phyloP scores from a whole-genome alignment of 2,888 invertebrate species.

The Argyresthia goedartella region DNA sequence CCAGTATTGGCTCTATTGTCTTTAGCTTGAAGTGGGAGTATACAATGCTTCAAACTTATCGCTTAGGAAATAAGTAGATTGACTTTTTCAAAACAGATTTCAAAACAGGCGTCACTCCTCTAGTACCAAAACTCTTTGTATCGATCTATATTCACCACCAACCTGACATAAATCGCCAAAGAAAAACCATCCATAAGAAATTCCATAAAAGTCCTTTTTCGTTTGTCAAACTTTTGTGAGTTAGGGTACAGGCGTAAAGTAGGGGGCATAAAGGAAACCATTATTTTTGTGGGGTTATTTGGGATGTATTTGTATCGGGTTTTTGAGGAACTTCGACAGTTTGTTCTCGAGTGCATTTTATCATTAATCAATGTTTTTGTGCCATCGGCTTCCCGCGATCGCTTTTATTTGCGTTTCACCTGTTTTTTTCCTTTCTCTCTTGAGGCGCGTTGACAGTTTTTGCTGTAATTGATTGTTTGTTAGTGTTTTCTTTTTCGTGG shows the following conservation, averaged over 20 bases:
- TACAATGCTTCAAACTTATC: too few relatives aligned
- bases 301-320: constrained; percentile 63
- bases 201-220: too few relatives aligned
- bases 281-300: constrained; percentile 65
- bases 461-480: constrained; percentile 60
- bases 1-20: too few relatives aligned
- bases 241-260: constrained; percentile 22
- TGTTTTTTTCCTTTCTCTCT: constrained; percentile 30
- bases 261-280: constrained; percentile 54
- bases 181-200: too few relatives aligned
- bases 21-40: too few relatives aligned
- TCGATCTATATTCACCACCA: too few relatives aligned
- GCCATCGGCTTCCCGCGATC: constrained; percentile 22
- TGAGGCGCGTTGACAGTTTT: constrained; percentile 49
- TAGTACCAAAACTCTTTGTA: too few relatives aligned
- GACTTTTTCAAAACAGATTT: too few relatives aligned
- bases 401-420: constrained; percentile 61
- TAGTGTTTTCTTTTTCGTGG: constrained; percentile 15
- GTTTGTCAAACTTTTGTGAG: constrained; percentile 7
- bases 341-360: constrained; percentile 70
- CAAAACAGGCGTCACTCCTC: too few relatives aligned
- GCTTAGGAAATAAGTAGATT: too few relatives aligned
- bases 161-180: too few relatives aligned
- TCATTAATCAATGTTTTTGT: constrained; percentile 69
- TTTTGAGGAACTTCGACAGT: constrained; percentile 71